A percentile compares a stretch with the other conserved stretches of the same genome.
Conservation (phyloP, 2,888 invertebrate species). For the Diadegma fenestrale region DNA sequence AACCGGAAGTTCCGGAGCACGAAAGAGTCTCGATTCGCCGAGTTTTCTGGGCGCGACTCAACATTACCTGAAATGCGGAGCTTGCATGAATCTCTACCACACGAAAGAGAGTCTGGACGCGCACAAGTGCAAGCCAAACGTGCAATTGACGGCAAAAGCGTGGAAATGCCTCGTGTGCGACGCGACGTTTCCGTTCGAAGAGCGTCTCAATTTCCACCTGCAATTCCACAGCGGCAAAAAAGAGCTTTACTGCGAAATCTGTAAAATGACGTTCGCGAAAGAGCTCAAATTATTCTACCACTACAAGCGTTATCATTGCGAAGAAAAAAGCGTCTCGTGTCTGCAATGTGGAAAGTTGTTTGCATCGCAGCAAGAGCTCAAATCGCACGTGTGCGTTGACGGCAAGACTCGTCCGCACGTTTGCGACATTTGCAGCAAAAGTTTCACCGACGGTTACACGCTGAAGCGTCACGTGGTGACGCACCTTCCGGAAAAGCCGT, state of each 20-base stretch:
- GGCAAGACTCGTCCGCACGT: conserved; percentile 78
- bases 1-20: conserved; percentile 54
- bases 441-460: conserved; percentile 79
- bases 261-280: conserved; percentile 77
- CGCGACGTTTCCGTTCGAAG: conserved; percentile 76
- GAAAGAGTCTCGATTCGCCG: conserved; percentile 44
- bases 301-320: conserved; percentile 78
- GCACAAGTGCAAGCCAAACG: conserved; percentile 78
- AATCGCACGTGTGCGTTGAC: conserved; percentile 75
- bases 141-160: conserved; percentile 74
- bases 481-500: conserved; percentile 79
- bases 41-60: conserved; percentile 72
- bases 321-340: conserved; percentile 74
- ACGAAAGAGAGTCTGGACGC: conserved; percentile 75
- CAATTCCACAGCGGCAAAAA: conserved; percentile 75
- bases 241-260: conserved; percentile 75
- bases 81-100: conserved; percentile 79
- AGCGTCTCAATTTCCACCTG: conserved; percentile 77
- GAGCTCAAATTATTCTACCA: conserved; percentile 78
- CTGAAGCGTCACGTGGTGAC: conserved; percentile 78
- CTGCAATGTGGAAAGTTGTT: conserved; percentile 79
- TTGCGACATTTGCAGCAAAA: conserved; percentile 78
- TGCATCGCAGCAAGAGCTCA: conserved; percentile 72
- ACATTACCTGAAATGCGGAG: conserved; percentile 77
- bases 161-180: conserved; percentile 76